Percentiles rank a stretch among this genome's conserved stretches.
Evolutionary conservation across 1,140 invertebrate species (phyloP).

Genomic region (Nautilus pompilius): DNA sequence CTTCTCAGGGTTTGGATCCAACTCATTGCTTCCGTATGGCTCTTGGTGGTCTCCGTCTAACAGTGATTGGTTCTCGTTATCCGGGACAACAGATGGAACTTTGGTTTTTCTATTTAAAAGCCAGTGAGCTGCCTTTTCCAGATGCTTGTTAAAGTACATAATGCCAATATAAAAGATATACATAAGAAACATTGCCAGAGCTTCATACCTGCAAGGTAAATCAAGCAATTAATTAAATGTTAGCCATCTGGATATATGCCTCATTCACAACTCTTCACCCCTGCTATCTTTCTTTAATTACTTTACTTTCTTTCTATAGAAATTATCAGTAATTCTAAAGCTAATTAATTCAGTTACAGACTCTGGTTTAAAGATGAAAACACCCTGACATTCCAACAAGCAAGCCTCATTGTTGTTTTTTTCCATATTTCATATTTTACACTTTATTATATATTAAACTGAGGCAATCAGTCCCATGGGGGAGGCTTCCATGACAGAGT

Average conservation of each 20-base stretch:
- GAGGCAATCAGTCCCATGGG: too few species aligned
- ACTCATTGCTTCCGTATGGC: background rate
- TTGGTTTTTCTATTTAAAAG: background rate
- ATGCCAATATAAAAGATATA: conserved; percentile 49
- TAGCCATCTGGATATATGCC: background rate
- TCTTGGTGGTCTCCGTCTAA: background rate
- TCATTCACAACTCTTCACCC: too few species aligned
- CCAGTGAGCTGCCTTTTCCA: conserved; percentile 25
- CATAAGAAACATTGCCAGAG: conserved; percentile 35
- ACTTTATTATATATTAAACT: too few species aligned
- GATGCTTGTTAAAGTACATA: conserved; percentile 49
- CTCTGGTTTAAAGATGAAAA: too few species aligned
- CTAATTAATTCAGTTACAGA: too few species aligned
- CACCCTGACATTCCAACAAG: too few species aligned
- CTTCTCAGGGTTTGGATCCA: background rate
- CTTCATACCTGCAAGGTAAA: conserved; percentile 42
- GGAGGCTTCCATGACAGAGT: too few species aligned
- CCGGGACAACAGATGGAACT: background rate
- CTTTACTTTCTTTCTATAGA: too few species aligned
- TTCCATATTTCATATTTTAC: too few species aligned
- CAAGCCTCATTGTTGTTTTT: too few species aligned
- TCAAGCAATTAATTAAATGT: background rate
- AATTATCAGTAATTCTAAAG: too few species aligned
- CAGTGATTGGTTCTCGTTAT: background rate
- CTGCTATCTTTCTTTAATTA: too few species aligned